Conservation (phyloP, 2,888 invertebrate genomes). For the Acanthosepion pharaonis region DNA sequence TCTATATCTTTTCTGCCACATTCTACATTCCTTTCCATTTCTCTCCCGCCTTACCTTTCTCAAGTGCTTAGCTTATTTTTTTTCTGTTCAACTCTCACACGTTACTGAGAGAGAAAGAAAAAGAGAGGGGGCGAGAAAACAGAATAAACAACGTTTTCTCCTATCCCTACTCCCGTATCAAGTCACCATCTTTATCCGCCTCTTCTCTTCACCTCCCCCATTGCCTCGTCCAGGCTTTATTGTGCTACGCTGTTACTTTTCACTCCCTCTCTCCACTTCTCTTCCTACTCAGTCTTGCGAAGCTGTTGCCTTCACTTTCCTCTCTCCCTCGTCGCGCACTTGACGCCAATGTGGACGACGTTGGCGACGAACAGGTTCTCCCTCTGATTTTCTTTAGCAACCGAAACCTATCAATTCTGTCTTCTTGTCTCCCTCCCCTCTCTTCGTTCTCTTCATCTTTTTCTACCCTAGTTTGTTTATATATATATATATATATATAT, state of each 20-base stretch:
- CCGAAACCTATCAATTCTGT: background rate
- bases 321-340: slow-evolving; percentile 2
- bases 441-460: background rate
- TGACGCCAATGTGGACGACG: background rate
- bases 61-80: background rate
- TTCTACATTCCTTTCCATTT: background rate
- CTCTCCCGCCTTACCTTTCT: background rate
- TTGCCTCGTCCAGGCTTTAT: background rate
- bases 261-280: background rate
- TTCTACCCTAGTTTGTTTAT: background rate
- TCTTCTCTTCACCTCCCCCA: background rate
- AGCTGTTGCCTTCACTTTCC: slow-evolving; percentile 11
- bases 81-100: background rate
- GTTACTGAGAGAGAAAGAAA: background rate
- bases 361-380: slow-evolving; percentile 23
- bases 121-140: background rate
- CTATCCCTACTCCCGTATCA: background rate
- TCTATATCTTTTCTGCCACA: background rate
- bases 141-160: background rate
- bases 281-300: background rate
- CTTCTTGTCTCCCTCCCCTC: background rate
- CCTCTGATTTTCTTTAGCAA: background rate
- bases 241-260: background rate
- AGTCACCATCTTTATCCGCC: background rate
- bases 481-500: no score